These are phyloP conservation scores for Fabriciana adippe DNA, from an alignment of 2,888 invertebrate species.

Conservation along the genomic window DNA sequence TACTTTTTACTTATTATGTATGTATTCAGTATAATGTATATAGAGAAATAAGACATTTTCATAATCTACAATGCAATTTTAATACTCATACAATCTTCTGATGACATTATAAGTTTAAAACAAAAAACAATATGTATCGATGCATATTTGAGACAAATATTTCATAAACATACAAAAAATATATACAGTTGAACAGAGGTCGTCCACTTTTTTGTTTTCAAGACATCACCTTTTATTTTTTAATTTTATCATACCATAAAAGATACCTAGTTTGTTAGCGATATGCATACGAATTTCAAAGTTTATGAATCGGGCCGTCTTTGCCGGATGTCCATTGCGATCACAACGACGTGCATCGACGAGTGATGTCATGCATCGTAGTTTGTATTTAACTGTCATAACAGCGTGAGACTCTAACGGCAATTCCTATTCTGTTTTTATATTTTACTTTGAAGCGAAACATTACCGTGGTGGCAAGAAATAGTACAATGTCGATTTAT, in stretches of 20 bases:
- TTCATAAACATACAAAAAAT: no score
- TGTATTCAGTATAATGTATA: not conserved
- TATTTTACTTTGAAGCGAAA: conserved; percentile 17
- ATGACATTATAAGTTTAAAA: no score
- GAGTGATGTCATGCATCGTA: conserved; percentile 38
- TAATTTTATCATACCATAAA: no score
- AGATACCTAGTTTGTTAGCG: no score
- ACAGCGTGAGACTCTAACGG: conserved; percentile 36
- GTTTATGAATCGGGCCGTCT: conserved; percentile 1
- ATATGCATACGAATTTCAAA: not conserved
- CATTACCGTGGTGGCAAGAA: conserved; percentile 43
- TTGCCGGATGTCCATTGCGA: conserved; percentile 23
- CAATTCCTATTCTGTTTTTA: conserved; percentile 21
- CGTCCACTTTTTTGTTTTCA: no score
- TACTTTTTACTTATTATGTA: not conserved
- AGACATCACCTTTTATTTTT: no score
- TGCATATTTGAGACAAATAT: no score
- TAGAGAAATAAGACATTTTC: no score
- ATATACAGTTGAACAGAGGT: no score
- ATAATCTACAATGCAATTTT: not conserved
- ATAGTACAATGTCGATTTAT: conserved; percentile 60
- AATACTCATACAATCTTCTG: not conserved
- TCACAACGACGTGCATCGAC: conserved; percentile 19
- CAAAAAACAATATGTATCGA: no score
- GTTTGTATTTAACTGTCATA: conserved; percentile 38